phyloP scores from a whole-genome alignment of 2,797 vertebrate genomes.

The Mormyrops attenuatus region DNA sequence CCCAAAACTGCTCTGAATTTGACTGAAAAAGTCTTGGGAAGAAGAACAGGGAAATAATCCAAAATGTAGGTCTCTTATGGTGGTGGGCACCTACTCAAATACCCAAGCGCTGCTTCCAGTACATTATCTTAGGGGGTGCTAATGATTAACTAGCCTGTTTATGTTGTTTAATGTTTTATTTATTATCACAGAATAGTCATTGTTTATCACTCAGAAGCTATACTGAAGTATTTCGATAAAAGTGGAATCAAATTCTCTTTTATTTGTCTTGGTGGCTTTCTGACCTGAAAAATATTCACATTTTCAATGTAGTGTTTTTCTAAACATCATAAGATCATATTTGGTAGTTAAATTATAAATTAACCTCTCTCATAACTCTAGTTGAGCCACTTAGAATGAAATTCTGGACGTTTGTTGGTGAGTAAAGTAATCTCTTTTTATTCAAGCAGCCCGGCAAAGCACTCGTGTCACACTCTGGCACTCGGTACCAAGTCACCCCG shows the following conservation, averaged over 20 bases:
- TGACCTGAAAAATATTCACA: neutral
- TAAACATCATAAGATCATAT: neutral
- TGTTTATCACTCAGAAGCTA: neutral
- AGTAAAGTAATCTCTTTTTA: no score
- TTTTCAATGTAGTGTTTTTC: neutral
- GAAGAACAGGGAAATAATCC: neutral
- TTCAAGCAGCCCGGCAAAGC: no score
- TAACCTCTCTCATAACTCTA: no score
- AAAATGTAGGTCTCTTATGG: neutral
- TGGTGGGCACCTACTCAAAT: neutral
- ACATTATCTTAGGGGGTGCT: neutral
- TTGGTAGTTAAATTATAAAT: no score
- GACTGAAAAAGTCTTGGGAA: neutral
- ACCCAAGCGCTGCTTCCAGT: neutral
- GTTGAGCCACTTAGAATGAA: no score
- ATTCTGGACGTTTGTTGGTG: no score
- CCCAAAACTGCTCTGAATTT: no score
- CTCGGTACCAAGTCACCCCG: no score
- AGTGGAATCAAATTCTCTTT: neutral
- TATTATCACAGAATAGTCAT: neutral
- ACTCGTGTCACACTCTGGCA: no score
- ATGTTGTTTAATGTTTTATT: neutral
- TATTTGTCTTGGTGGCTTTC: neutral
- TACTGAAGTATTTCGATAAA: neutral
- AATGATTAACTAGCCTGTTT: neutral